Conservation (phyloP, 1,140 invertebrate species). For the Bombus confusus region DNA sequence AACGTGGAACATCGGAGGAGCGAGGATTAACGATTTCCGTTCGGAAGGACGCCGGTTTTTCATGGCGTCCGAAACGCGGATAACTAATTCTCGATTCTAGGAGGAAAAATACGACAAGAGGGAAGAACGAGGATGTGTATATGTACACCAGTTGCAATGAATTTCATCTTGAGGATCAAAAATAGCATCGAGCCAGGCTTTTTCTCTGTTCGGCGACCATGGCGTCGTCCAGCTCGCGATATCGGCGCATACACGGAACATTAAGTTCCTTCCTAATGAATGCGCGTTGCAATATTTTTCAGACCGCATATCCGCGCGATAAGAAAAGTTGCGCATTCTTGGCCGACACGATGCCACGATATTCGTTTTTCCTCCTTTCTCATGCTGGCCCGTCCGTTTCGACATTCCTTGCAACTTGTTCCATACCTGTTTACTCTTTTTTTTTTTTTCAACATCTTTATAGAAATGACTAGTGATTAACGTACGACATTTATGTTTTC, state of each 20-base stretch:
- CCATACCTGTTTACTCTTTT: neutral
- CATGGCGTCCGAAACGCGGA: neutral
- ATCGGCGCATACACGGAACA: constrained; percentile 54
- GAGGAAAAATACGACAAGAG: neutral
- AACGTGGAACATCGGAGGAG: neutral
- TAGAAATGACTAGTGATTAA: neutral
- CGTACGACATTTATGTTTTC: too few species aligned
- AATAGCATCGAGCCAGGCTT: constrained; percentile 36
- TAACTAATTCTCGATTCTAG: constrained; percentile 34
- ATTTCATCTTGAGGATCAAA: constrained; percentile 47
- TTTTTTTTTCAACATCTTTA: neutral
- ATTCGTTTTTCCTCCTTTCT: constrained; percentile 16
- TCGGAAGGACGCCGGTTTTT: constrained; percentile 13
- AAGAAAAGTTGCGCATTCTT: constrained; percentile 56
- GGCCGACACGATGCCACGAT: constrained; percentile 12
- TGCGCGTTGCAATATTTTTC: constrained; percentile 54
- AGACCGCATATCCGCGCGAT: constrained; percentile 34
- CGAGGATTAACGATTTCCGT: constrained; percentile 37
- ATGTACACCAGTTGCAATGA: constrained; percentile 14
- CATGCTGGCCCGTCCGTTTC: neutral
- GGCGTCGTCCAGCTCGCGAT: constrained; percentile 46
- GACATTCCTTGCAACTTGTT: neutral
- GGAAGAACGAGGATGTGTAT: neutral
- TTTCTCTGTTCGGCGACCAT: neutral
- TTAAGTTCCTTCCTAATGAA: constrained; percentile 53